These are phyloP conservation scores for Neoseiulus cucumeris DNA, from an alignment of 1,140 invertebrate species.

Conservation along the genomic window DNA sequence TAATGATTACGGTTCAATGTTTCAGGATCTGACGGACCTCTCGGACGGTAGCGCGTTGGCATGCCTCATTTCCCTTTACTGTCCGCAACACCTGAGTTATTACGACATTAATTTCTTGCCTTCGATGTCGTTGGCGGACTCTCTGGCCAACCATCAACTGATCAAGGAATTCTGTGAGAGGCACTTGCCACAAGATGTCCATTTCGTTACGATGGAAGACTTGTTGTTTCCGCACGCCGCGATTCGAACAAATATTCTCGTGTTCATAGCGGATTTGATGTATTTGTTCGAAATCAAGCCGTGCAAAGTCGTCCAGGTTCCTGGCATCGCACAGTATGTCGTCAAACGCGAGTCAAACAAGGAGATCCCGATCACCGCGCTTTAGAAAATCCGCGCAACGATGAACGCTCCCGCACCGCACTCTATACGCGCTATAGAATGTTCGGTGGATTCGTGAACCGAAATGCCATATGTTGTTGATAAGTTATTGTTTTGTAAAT, in stretches of 20 bases:
- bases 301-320: background rate
- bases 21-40: constrained; percentile 7
- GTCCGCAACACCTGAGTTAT: background rate
- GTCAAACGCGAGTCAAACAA: background rate
- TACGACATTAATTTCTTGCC: background rate
- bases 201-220: background rate
- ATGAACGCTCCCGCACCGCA: no score
- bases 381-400: background rate
- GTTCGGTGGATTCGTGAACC: no score
- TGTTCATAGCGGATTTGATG: background rate
- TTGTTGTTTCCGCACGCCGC: background rate
- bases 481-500: no score
- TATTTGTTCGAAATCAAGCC: constrained; percentile 4
- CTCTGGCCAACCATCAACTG: background rate
- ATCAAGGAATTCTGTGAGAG: constrained; percentile 8
- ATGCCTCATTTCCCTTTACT: background rate
- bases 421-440: no score
- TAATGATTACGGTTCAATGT: background rate
- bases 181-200: background rate
- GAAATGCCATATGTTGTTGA: no score
- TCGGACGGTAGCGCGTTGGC: constrained; percentile 7
- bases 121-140: constrained; percentile 1
- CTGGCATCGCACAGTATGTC: constrained; percentile 3
- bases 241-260: background rate
- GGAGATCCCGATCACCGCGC: background rate